Base-by-base conservation (phyloP, 2,888 invertebrate species). In the Chromoteleia sp. region DNA sequence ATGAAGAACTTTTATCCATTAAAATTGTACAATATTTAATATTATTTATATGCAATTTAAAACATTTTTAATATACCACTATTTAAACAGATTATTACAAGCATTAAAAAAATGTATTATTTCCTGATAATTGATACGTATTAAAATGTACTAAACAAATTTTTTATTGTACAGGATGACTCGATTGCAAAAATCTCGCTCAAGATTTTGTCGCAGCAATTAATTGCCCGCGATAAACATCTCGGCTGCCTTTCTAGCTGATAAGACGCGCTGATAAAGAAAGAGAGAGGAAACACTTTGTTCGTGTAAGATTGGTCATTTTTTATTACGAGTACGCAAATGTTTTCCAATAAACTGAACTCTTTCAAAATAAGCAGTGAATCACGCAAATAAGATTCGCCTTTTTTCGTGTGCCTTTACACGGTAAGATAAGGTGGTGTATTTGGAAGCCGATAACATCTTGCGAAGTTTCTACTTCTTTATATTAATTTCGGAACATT, bases 151-250 rank as follows among this genome's bases (percentile, higher is more conserved):
- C 15, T 48, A 56, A 63, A 29, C 12, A 59, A 68, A 68, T 68
- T 59, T 30, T 52, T 41, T 29, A 12, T n/a, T 21, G 17, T 14
- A 12, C 3, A 33, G 12, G 17, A 56, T 50, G 43, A 41, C 41
- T 17, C 39, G 43, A 73, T 71, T 68, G 78, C 45, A 78, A 78
- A 73, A 73, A 71, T 71, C 10, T 48, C 15, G 25, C 19, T 54
- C 30, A 14, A 78, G 78, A 78, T 78, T 78, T 78, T 78, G 78
- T 78, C 77, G 58, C 56, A 3, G 58, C 65, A 78, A 78, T 78
- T 78, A 78, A 78, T 71, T 63, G 65, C 58, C 39, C 21, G 12
- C 41, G 78, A 78, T 78, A 71, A 56, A 29, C 58, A 78, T 78
- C 78, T 71, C 54, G 15, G 17, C 19, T 48, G 65, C 43, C 59